Percentiles rank a stretch among this genome's conserved stretches.
These are phyloP conservation scores for Tanytarsus gracilentus DNA, from an alignment of 2,888 invertebrate species.

Conservation along the genomic window DNA sequence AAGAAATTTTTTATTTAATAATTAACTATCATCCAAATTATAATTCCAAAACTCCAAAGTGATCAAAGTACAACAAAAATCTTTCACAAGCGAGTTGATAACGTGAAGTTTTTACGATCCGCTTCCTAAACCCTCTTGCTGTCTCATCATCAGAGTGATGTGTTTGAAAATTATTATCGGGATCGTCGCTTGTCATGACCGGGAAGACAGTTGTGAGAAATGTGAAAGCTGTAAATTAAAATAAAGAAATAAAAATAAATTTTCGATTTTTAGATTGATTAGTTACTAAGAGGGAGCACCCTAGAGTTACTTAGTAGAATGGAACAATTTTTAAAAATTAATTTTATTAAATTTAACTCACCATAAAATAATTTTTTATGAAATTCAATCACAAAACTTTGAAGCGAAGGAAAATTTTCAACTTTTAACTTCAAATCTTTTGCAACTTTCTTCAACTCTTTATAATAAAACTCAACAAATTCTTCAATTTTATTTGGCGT, in stretches of 20 bases:
- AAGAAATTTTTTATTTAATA: neutral
- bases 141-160: neutral
- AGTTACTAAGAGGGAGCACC: too few species aligned
- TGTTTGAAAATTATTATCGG: constrained; percentile 9
- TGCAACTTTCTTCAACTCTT: neutral
- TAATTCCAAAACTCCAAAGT: neutral
- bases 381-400: neutral
- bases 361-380: constrained; percentile 7
- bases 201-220: neutral
- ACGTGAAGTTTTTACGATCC: neutral
- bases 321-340: neutral
- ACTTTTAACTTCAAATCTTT: neutral
- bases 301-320: too few species aligned
- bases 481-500: neutral
- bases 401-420: neutral
- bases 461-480: neutral
- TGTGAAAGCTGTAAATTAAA: neutral
- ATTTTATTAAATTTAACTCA: neutral
- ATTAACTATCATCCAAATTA: neutral
- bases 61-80: constrained; percentile 8
- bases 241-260: too few species aligned
- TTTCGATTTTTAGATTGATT: too few species aligned
- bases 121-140: neutral
- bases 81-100: neutral
- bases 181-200: constrained; percentile 2